phyloP scores from a whole-genome alignment of 2,797 vertebrate species.

The Lindbergichthys nudifrons region DNA sequence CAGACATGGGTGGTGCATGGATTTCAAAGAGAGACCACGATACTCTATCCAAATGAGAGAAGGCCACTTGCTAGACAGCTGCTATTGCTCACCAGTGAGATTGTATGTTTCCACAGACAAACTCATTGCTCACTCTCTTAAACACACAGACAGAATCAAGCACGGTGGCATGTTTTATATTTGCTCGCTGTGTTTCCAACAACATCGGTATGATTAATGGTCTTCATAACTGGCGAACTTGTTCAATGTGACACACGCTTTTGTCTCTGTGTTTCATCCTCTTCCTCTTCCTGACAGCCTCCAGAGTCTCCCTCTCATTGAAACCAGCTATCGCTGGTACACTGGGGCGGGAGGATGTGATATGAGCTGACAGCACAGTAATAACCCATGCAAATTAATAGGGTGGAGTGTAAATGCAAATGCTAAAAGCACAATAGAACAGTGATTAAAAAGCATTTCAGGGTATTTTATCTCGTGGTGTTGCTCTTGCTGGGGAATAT shows the following conservation, averaged over 20 bases:
- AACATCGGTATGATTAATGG: constrained; percentile 81
- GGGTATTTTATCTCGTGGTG: constrained; percentile 70
- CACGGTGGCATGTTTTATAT: constrained; percentile 24
- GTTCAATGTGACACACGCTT: constrained; percentile 80
- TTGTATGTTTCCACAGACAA: constrained; percentile 48
- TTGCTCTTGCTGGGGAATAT: constrained; percentile 56
- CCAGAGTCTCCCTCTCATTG: constrained; percentile 43
- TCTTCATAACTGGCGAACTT: constrained; percentile 69
- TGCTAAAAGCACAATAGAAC: constrained; percentile 78
- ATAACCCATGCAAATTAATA: constrained; percentile 82
- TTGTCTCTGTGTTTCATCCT: constrained; percentile 79
- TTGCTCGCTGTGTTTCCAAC: constrained; percentile 52
- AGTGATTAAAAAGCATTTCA: constrained; percentile 80
- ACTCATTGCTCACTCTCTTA: constrained; percentile 23
- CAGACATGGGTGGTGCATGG: constrained; percentile 13
- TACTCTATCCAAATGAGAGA: constrained; percentile 33
- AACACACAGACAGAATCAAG: constrained; percentile 38
- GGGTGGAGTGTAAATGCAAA: constrained; percentile 77
- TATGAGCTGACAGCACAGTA: constrained; percentile 81
- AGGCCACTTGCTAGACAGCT: constrained; percentile 34
- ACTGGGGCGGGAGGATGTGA: constrained; percentile 57
- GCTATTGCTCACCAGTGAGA: constrained; percentile 49
- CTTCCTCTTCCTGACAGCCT: constrained; percentile 75
- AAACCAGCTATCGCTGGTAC: constrained; percentile 40
- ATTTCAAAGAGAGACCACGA: constrained; percentile 19